Evolutionary conservation across 30 jellyfish, hydroid and myxozoan species (phyloP), one percentile per base, ranked within the genome.

Genomic region (Hydractinia echinata): DNA sequence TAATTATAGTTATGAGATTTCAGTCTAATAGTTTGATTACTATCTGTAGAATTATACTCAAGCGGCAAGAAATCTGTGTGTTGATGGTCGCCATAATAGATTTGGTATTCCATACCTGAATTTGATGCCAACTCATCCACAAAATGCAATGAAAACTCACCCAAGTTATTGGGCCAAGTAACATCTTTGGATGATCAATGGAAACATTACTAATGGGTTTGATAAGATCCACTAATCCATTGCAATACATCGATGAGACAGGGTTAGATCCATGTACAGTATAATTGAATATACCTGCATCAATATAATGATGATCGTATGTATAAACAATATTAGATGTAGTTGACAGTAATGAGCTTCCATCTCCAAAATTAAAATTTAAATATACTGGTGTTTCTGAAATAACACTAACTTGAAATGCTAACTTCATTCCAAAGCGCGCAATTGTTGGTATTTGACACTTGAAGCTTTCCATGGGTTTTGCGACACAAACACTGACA

Each of bases 131-230:
- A 0, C 18, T 14, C 55, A 15, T 53, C 30, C 6, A 30, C 8
- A 55, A 77, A 77, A 5, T 11, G 8, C 8, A 77, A 49, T 9
- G 9, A 14, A n/a, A 77, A 9, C 18, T 61, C 52, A 10, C 55
- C 76, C 2, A 8, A 9, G 4, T 66, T 61, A n/a, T 77, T 61
- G 21, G 85, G 85, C 85, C 85, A 77, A 9, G 73, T 77, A 77
- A 54, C 1, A 54, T 19, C n/a, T 53, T n/a, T 54, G 21, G 7
- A 61, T 77, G 82, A 8, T n/a, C 50, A 14, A 77, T 4, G 8
- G 79, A 18, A 8, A 61, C 52, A 52, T 61, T 15, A 54, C 78
- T 20, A 77, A 60, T 51, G 15, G 52, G 18, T 21, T 15, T 14
- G 7, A 77, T 8, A 18, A 77, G 58, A 1, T 54, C 76, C 7